phyloP scores from a whole-genome alignment of 2,888 invertebrate genomes.

The Laothoe populi region DNA sequence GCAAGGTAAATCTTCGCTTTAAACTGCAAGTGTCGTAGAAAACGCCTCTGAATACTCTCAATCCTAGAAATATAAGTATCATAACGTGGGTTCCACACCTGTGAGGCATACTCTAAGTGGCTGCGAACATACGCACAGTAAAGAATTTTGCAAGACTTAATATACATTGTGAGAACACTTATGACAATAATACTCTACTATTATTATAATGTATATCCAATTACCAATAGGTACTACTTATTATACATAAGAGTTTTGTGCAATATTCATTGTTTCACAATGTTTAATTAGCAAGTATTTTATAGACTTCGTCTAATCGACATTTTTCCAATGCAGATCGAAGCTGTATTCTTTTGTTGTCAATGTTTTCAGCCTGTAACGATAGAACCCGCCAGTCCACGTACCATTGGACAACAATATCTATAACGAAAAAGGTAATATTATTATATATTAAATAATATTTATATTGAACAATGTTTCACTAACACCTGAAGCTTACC shows the following conservation, averaged over 20 bases:
- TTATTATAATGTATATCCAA: no score
- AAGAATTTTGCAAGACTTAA: no score
- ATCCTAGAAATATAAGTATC: no score
- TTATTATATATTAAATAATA: neutral
- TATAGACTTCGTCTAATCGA: slow-evolving; percentile 50
- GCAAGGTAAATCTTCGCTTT: no score
- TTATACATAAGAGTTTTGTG: neutral
- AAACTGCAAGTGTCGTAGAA: no score
- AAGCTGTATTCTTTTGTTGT: slow-evolving; percentile 50
- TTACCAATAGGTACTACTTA: no score
- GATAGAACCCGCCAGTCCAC: slow-evolving; percentile 62
- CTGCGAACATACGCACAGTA: no score
- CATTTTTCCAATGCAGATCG: slow-evolving; percentile 54
- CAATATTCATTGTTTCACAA: slow-evolving; percentile 29
- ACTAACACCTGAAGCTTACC: slow-evolving; percentile 48
- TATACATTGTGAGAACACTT: no score
- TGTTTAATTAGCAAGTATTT: slow-evolving; percentile 50
- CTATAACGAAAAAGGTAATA: slow-evolving; percentile 45
- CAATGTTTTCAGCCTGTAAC: slow-evolving; percentile 49
- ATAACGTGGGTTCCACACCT: no score
- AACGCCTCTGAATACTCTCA: no score
- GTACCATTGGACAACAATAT: slow-evolving; percentile 68
- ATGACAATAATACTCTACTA: no score
- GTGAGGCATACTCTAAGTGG: no score
- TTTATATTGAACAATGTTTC: neutral